phyloP scores from a whole-genome alignment of 2,797 vertebrate genomes.

The Adrianichthys oophorus region DNA sequence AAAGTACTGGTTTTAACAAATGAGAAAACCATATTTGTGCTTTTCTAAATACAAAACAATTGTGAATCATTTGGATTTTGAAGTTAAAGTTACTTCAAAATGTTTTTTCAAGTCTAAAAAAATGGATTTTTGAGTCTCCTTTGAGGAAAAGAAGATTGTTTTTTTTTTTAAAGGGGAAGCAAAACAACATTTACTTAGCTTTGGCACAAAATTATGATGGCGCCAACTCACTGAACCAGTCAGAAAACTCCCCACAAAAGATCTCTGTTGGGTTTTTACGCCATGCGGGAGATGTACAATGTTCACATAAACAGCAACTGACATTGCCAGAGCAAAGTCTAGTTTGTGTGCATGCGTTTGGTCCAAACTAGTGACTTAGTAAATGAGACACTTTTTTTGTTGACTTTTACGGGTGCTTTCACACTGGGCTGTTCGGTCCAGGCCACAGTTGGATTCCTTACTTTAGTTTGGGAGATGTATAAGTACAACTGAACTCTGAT shows the following conservation, averaged over 20 bases:
- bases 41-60: slow-evolving; percentile 47
- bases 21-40: slow-evolving; percentile 57
- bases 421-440: too few species aligned
- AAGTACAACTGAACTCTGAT: too few species aligned
- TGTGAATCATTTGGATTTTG: slow-evolving; percentile 13
- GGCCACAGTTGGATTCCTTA: too few species aligned
- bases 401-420: background rate
- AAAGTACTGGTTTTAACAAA: slow-evolving; percentile 45
- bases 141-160: background rate
- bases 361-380: slow-evolving; percentile 30
- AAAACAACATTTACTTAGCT: slow-evolving; percentile 69
- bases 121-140: background rate
- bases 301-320: slow-evolving; percentile 51
- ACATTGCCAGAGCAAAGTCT: slow-evolving; percentile 13
- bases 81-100: slow-evolving; percentile 10
- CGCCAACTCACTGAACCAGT: slow-evolving; percentile 11
- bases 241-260: slow-evolving; percentile 31
- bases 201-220: slow-evolving; percentile 74
- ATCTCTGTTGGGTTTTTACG: slow-evolving; percentile 33
- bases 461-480: background rate
- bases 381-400: slow-evolving; percentile 11
- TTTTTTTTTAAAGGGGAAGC: background rate
- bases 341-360: slow-evolving; percentile 38
- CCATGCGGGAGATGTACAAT: slow-evolving; percentile 62
- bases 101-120: background rate